Evolutionary conservation across 1,140 invertebrate species (phyloP).

Genomic region (Microvelia longipes): DNA sequence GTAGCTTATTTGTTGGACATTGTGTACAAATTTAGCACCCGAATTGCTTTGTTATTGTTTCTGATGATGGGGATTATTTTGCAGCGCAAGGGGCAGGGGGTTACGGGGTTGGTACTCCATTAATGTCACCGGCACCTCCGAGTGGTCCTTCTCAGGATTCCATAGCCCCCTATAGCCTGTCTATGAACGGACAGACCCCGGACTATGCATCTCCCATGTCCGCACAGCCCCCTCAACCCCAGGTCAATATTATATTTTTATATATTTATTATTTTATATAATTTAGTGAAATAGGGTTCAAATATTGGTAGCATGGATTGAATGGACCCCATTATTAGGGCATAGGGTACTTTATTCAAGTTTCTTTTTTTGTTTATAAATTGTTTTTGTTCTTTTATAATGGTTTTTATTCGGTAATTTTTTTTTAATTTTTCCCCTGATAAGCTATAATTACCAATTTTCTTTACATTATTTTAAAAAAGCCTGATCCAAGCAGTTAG

Average conservation of each 20-base stretch:
- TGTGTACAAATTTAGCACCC: too few species aligned
- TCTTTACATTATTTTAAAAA: too few species aligned
- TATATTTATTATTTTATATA: not conserved
- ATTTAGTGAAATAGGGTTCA: not conserved
- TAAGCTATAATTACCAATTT: too few species aligned
- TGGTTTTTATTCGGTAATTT: too few species aligned
- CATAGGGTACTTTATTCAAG: too few species aligned
- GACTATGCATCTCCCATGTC: conserved; percentile 39
- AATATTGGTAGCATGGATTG: not conserved
- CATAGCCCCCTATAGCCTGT: conserved; percentile 68
- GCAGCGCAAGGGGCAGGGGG: not conserved
- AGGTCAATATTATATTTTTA: not conserved
- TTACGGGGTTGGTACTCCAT: conserved; percentile 47
- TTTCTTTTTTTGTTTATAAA: too few species aligned
- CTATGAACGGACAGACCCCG: conserved; percentile 61
- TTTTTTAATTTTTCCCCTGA: too few species aligned
- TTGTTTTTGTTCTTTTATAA: too few species aligned
- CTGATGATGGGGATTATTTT: too few species aligned
- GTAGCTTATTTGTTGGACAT: too few species aligned
- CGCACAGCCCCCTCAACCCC: conserved; percentile 12
- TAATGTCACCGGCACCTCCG: conserved; percentile 81
- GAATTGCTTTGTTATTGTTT: too few species aligned
- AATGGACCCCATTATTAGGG: not conserved
- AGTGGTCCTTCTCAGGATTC: conserved; percentile 52
- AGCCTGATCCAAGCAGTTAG: too few species aligned